Base-by-base conservation (phyloP, 2,113 vertebrate genomes). In the Anarrhichthys ocellatus region DNA sequence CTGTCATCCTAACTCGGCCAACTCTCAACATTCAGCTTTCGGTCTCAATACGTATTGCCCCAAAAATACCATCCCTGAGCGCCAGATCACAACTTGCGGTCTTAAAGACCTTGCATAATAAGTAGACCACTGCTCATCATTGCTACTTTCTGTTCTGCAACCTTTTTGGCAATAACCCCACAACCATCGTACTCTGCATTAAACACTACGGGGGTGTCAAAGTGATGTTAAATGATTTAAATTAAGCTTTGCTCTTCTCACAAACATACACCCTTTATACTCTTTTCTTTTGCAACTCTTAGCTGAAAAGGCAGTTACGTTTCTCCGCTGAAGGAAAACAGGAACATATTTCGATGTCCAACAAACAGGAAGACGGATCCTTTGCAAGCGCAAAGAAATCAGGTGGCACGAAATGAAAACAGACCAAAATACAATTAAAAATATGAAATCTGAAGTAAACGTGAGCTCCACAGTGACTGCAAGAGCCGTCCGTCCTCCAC, bases 31-130 rank as follows among this genome's bases (percentile, higher is more conserved):
- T 9, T 50, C 48, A 50, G 9, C 58, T 42, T 24, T 24, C 40
- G 58, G 73, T 42, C 32, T 32, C 29, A 72, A 67, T 44, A 71
- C 71, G 5, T 17, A 54, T 10, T 29, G 2, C 46, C 42, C 27
- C 2, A 50, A 74, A 27, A 24, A 38, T 20, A 52, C 38, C 68
- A 22, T 80, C 76, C 76, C 86, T 84, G 86, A 87, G 74, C 54
- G 59, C 59, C 58, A 44, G 15, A 73, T 40, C 40, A 20, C 36
- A 24, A 52, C 68, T 22, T 17, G 9, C 67, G 62, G 9, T 76
- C 61, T 40, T 50, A 24, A 14, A 72, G 42, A 84, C 27, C 62
- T 56, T 73, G 73, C 76, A 85, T 65, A 78, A 66, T 76, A 66
- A 75, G 27, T n/a, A 22, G 50, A 71, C 38, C 66, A 44, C 10